phyloP scores from a whole-genome alignment of 2,888 invertebrate species.

The Calephelis perditalis region DNA sequence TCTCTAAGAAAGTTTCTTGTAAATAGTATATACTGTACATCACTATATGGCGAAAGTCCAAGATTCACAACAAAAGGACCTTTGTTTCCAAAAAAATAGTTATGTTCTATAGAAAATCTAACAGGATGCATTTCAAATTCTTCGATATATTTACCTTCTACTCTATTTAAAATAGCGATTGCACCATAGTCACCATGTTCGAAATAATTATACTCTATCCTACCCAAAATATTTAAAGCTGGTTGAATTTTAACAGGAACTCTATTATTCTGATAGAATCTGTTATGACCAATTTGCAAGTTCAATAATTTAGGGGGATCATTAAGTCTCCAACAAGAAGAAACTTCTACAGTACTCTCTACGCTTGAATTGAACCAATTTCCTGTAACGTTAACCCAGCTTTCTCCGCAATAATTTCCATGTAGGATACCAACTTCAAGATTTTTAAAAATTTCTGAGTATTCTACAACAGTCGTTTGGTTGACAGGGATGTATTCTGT shows the following conservation, averaged over 20 bases:
- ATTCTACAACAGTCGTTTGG: slow-evolving; percentile 91
- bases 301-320: slow-evolving; percentile 71
- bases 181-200: slow-evolving; percentile 89
- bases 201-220: slow-evolving; percentile 94
- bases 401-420: slow-evolving; percentile 93
- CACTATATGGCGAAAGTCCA: slow-evolving; percentile 92
- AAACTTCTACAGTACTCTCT: slow-evolving; percentile 88
- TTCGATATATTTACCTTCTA: slow-evolving; percentile 80
- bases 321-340: slow-evolving; percentile 87
- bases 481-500: slow-evolving; percentile 88
- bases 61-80: slow-evolving; percentile 93
- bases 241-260: slow-evolving; percentile 89
- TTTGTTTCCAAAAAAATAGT: slow-evolving; percentile 92
- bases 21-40: slow-evolving; percentile 88
- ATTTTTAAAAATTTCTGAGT: slow-evolving; percentile 92
- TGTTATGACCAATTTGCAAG: slow-evolving; percentile 91
- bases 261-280: slow-evolving; percentile 86
- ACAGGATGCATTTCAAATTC: slow-evolving; percentile 88
- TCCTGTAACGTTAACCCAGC: slow-evolving; percentile 94
- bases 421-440: slow-evolving; percentile 92
- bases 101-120: slow-evolving; percentile 86
- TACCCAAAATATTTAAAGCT: slow-evolving; percentile 86
- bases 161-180: slow-evolving; percentile 88
- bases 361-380: slow-evolving; percentile 90
- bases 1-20: slow-evolving; percentile 92